Conservation (phyloP, 2,797 vertebrate genomes). For the Mormyrops boulengeri region DNA sequence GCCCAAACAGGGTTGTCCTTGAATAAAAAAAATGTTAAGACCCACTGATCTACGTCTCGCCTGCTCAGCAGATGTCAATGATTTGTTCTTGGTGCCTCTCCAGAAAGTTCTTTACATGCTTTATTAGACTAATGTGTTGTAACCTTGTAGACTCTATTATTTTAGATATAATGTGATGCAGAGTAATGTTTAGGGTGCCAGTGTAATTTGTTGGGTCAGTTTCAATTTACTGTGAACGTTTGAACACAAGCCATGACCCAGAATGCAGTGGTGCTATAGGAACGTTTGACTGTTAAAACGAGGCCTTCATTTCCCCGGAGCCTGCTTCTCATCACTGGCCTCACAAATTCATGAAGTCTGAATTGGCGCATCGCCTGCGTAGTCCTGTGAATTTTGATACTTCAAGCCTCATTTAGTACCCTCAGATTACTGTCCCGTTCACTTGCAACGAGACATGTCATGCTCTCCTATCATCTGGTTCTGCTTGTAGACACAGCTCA, state of each 20-base stretch:
- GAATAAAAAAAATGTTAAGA: background rate
- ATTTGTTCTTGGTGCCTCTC: background rate
- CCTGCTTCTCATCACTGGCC: background rate
- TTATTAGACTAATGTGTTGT: background rate
- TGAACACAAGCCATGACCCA: background rate
- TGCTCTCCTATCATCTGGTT: background rate
- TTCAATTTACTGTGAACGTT: background rate
- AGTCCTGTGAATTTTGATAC: background rate
- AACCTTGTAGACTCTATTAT: background rate
- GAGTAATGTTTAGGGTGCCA: background rate
- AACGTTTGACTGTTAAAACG: background rate
- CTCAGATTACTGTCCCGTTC: background rate
- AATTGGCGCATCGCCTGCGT: background rate
- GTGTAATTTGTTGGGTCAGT: background rate
- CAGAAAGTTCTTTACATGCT: background rate
- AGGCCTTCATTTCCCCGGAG: background rate
- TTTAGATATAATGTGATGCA: background rate
- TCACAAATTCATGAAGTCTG: background rate
- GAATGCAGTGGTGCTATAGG: background rate
- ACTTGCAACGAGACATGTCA: background rate
- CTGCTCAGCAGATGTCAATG: background rate
- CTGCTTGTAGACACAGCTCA: background rate
- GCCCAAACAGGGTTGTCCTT: background rate
- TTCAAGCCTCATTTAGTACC: background rate
- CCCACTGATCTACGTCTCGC: background rate